These are phyloP conservation scores for Phylloscopus whistleri DNA, from an alignment of 2,113 vertebrate genomes.

Conservation along the genomic window DNA sequence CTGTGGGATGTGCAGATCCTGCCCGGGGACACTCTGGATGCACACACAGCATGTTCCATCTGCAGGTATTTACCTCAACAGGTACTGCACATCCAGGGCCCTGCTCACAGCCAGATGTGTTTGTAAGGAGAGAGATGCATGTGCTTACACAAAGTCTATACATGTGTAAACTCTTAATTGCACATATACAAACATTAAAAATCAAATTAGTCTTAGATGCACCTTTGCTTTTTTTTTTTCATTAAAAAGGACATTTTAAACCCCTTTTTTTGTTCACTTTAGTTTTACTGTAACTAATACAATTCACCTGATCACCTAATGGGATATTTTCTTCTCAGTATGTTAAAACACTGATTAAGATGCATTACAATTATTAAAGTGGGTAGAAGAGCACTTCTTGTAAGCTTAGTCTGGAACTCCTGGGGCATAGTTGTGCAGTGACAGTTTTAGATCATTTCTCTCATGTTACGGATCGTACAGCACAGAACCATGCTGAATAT, in stretches of 20 bases:
- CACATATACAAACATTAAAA: slow-evolving; percentile 66
- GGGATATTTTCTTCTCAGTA: slow-evolving; percentile 50
- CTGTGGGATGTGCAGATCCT: neutral
- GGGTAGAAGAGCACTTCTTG: slow-evolving; percentile 63
- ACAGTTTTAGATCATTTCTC: slow-evolving; percentile 85
- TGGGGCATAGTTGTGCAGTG: neutral
- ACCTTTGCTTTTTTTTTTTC: neutral
- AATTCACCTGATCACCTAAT: slow-evolving; percentile 28
- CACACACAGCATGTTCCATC: neutral
- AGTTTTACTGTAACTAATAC: slow-evolving; percentile 40
- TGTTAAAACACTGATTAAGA: slow-evolving; percentile 69
- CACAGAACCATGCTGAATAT: slow-evolving; percentile 98
- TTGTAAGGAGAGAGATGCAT: neutral
- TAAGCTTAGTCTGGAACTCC: slow-evolving; percentile 58
- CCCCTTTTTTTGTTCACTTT: neutral
- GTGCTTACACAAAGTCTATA: neutral
- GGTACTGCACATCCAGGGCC: neutral
- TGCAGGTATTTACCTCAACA: neutral
- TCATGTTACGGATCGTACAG: slow-evolving; percentile 91
- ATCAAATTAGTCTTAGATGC: slow-evolving; percentile 59
- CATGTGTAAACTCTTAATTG: slow-evolving; percentile 27
- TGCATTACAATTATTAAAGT: slow-evolving; percentile 70
- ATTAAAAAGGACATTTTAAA: slow-evolving; percentile 46
- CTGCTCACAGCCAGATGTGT: neutral
- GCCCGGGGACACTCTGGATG: neutral